Percentiles rank a stretch among this genome's conserved stretches.
phyloP scores from a whole-genome alignment of 2,888 invertebrate genomes.

The Odontocerum albicorne region DNA sequence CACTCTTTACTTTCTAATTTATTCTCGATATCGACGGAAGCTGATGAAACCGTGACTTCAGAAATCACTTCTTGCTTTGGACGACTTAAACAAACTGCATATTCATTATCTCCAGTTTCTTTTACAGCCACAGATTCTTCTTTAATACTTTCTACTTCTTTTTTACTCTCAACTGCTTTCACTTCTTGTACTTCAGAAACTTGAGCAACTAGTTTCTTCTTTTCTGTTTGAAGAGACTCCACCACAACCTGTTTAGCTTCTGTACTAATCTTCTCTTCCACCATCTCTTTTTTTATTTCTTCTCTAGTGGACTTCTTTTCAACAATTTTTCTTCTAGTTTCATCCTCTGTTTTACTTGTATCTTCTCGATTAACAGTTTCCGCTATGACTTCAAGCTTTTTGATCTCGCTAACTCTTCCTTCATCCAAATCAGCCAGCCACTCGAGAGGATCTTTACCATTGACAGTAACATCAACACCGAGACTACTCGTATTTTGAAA shows the following conservation, averaged over 20 bases:
- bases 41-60: too few species aligned
- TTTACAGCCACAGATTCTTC: not conserved
- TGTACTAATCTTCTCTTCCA: too few species aligned
- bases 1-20: too few species aligned
- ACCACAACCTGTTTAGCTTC: not conserved
- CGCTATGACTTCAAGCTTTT: conserved; percentile 37
- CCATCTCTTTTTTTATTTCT: not conserved
- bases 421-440: conserved; percentile 40
- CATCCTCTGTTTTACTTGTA: not conserved
- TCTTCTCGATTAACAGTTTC: not conserved
- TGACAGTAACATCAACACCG: conserved; percentile 34
- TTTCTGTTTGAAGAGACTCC: not conserved
- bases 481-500: conserved; percentile 25
- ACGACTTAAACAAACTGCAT: conserved; percentile 1
- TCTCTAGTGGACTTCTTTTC: conserved; percentile 1
- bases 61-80: not conserved
- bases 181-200: conserved; percentile 3
- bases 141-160: not conserved
- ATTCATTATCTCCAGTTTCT: conserved; percentile 4
- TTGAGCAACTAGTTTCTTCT: conserved; percentile 26
- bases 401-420: conserved; percentile 23
- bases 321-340: not conserved
- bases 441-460: conserved; percentile 43
- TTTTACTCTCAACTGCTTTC: not conserved
- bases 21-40: too few species aligned